Evolutionary conservation across 2,888 invertebrate species (phyloP).

Genomic region (Vannuccia rotundouncinata): DNA sequence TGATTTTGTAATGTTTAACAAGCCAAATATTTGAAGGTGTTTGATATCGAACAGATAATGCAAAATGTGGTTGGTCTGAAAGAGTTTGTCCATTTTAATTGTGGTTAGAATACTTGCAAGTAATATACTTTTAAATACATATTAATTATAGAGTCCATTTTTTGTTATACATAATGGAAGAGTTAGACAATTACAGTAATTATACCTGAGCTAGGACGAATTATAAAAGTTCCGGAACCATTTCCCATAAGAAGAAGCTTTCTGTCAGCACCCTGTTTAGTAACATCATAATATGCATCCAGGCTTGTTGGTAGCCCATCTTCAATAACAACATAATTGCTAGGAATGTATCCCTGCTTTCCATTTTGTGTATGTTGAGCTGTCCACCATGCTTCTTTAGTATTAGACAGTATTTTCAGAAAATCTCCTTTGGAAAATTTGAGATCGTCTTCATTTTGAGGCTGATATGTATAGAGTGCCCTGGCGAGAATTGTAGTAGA

Average conservation of each 20-base stretch:
- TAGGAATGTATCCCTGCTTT: slow-evolving; percentile 85
- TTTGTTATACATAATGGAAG: neutral
- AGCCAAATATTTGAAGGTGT: slow-evolving; percentile 70
- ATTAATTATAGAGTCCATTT: too few species aligned
- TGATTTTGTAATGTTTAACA: slow-evolving; percentile 97
- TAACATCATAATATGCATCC: slow-evolving; percentile 37
- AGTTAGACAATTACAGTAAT: slow-evolving; percentile 40
- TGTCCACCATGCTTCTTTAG: slow-evolving; percentile 81
- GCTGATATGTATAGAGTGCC: slow-evolving; percentile 88
- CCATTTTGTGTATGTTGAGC: slow-evolving; percentile 77
- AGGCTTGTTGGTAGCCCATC: slow-evolving; percentile 49
- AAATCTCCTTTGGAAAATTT: slow-evolving; percentile 88
- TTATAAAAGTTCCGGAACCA: slow-evolving; percentile 35
- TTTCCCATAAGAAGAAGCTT: slow-evolving; percentile 35
- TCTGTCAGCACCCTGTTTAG: slow-evolving; percentile 35
- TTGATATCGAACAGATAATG: slow-evolving; percentile 65
- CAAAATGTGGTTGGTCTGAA: slow-evolving; percentile 46
- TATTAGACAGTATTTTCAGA: slow-evolving; percentile 86
- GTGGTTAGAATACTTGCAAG: too few species aligned
- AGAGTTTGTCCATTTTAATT: too few species aligned
- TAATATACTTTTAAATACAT: too few species aligned
- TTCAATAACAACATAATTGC: slow-evolving; percentile 74
- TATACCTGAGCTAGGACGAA: slow-evolving; percentile 37
- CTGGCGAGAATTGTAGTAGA: too few species aligned
- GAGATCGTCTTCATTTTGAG: slow-evolving; percentile 86